Evolutionary conservation across 2,888 invertebrate species (phyloP).

Genomic region (Rhagonycha fulva): DNA sequence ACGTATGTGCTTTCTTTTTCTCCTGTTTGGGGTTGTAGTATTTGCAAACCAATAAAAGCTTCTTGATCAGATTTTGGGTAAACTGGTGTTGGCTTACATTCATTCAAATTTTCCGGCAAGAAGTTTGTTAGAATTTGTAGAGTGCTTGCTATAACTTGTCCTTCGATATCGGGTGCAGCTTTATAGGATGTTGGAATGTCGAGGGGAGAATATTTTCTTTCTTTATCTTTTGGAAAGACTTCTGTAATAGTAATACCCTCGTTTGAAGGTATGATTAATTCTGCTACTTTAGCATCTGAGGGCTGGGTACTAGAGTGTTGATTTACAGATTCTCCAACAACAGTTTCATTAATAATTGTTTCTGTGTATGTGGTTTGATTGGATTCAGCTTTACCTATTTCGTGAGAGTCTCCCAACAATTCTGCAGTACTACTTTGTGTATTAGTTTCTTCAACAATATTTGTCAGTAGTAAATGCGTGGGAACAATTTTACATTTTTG

Average conservation of each 20-base stretch:
- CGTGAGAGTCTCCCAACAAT: constrained; percentile 37
- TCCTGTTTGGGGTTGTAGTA: constrained; percentile 58
- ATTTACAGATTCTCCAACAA: constrained; percentile 60
- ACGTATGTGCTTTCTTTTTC: constrained; percentile 57
- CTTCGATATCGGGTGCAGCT: constrained; percentile 56
- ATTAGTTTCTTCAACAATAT: constrained; percentile 56
- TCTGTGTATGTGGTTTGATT: constrained; percentile 55
- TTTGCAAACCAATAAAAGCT: constrained; percentile 59
- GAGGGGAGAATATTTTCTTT: constrained; percentile 52
- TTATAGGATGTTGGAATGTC: constrained; percentile 50
- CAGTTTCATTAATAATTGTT: constrained; percentile 52
- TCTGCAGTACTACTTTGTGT: constrained; percentile 53
- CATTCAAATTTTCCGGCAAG: constrained; percentile 42
- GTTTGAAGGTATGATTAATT: constrained; percentile 25
- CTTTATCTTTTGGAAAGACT: constrained; percentile 57
- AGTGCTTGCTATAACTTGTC: constrained; percentile 57
- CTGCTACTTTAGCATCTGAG: constrained; percentile 54
- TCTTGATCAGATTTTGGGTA: constrained; percentile 57
- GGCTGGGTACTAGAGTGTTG: constrained; percentile 50
- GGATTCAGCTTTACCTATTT: constrained; percentile 52
- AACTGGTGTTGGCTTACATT: constrained; percentile 50
- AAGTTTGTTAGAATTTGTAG: constrained; percentile 57
- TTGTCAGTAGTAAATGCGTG: constrained; percentile 59
- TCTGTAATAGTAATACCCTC: constrained; percentile 59
- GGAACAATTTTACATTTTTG: constrained; percentile 58